A percentile compares a stretch with the other conserved stretches of the same genome.
These are phyloP conservation scores for Platalea minor DNA, from an alignment of 2,797 vertebrate species.

Conservation along the genomic window DNA sequence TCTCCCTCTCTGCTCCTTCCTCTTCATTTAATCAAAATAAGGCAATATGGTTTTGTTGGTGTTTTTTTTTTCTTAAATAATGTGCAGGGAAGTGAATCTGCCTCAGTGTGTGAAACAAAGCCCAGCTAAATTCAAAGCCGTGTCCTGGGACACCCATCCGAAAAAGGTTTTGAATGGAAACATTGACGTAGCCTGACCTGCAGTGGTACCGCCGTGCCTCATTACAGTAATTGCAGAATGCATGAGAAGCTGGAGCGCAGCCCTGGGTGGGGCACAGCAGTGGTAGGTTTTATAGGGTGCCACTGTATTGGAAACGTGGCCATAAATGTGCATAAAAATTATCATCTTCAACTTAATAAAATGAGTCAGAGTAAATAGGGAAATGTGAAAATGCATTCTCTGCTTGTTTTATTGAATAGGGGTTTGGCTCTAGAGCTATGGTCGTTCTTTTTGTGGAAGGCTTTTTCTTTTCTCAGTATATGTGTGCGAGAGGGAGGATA, in stretches of 20 bases:
- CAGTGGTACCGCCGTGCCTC: not conserved
- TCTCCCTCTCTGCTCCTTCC: not conserved
- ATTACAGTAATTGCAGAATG: not conserved
- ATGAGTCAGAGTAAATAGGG: conserved; percentile 67
- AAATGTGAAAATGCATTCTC: conserved; percentile 60
- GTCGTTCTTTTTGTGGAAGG: not conserved
- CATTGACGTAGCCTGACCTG: not conserved
- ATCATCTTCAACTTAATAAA: conserved; percentile 61
- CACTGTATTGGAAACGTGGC: conserved; percentile 58
- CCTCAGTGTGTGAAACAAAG: not conserved
- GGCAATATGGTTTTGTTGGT: not conserved
- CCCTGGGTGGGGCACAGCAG: conserved; percentile 3
- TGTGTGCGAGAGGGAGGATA: not conserved
- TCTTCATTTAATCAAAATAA: not conserved
- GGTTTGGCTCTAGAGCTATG: conserved; percentile 23
- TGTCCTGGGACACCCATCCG: not conserved
- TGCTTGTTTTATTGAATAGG: conserved; percentile 23
- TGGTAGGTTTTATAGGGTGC: conserved; percentile 63
- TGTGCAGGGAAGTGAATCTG: not conserved
- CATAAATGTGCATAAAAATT: conserved; percentile 70
- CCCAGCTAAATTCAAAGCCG: not conserved
- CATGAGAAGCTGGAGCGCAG: conserved; percentile 2
- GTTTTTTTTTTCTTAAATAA: not conserved
- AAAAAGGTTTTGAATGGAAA: not conserved
- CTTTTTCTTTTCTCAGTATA: not conserved